Evolutionary conservation across 2,113 vertebrate genomes (phyloP).

Genomic region (Mola mola): DNA sequence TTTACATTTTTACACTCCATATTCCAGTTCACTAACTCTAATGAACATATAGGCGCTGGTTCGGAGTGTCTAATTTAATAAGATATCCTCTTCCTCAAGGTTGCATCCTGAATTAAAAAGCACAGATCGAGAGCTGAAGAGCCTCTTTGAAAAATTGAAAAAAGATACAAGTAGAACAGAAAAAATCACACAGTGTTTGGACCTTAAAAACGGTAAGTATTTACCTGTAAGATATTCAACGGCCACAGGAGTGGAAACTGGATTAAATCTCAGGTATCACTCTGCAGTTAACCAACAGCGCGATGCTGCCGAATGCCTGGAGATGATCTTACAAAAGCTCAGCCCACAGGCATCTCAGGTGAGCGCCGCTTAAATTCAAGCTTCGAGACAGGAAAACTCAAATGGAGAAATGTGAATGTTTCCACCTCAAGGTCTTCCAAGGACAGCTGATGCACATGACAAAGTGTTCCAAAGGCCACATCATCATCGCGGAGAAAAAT

Average conservation of each 20-base stretch:
- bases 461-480: slow-evolving; percentile 34
- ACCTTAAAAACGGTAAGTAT: slow-evolving; percentile 49
- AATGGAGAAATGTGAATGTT: rapidly evolving
- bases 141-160: slow-evolving; percentile 41
- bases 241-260: too few relatives aligned
- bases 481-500: slow-evolving; percentile 32
- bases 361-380: background rate
- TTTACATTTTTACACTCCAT: too few relatives aligned
- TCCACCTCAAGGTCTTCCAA: slow-evolving; percentile 5
- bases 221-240: too few relatives aligned
- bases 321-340: slow-evolving; percentile 48
- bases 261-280: too few relatives aligned
- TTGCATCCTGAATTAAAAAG: background rate
- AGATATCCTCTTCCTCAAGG: slow-evolving; percentile 2
- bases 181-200: slow-evolving; percentile 27
- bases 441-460: slow-evolving; percentile 24
- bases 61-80: too few relatives aligned
- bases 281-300: slow-evolving; percentile 53
- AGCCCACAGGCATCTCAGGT: slow-evolving; percentile 42
- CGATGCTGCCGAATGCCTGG: slow-evolving; percentile 68
- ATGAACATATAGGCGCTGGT: too few relatives aligned
- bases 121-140: slow-evolving; percentile 24
- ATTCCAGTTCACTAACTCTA: too few relatives aligned
- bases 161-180: slow-evolving; percentile 1
- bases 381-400: too few relatives aligned